Conservation (phyloP, 2,888 invertebrate genomes). For the Aphidius colemani region DNA sequence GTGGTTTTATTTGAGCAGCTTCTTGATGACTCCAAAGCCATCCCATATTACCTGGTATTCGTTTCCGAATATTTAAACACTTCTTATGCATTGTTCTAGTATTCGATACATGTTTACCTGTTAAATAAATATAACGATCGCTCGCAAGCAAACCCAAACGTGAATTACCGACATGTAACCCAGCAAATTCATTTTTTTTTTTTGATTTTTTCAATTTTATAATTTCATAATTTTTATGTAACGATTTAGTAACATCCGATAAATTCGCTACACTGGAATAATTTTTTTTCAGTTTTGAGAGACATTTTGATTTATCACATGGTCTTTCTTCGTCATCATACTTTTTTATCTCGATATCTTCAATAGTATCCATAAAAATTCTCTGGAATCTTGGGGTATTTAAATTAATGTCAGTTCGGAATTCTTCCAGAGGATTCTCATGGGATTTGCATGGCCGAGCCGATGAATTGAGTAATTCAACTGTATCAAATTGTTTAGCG, state of each 20-base stretch:
- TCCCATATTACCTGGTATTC: slow-evolving; percentile 55
- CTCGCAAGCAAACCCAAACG: slow-evolving; percentile 27
- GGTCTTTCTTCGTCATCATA: slow-evolving; percentile 11
- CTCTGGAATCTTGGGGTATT: slow-evolving; percentile 11
- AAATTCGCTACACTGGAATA: background rate
- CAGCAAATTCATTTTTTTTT: slow-evolving; percentile 8
- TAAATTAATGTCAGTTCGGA: slow-evolving; percentile 1
- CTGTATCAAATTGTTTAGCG: slow-evolving; percentile 38
- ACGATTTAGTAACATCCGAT: background rate
- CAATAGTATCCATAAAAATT: background rate
- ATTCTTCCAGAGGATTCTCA: background rate
- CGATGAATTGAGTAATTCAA: too few species aligned
- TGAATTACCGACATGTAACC: slow-evolving; percentile 32
- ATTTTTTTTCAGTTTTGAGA: slow-evolving; percentile 28
- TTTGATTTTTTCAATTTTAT: slow-evolving; percentile 4
- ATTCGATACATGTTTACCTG: slow-evolving; percentile 48
- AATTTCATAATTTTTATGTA: background rate
- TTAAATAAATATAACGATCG: slow-evolving; percentile 47
- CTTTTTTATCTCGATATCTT: background rate
- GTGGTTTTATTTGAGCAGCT: slow-evolving; percentile 41
- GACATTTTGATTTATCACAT: slow-evolving; percentile 33
- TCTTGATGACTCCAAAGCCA: slow-evolving; percentile 52
- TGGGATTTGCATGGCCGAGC: background rate
- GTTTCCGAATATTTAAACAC: slow-evolving; percentile 43
- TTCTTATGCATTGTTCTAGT: slow-evolving; percentile 47